Evolutionary conservation across 2,797 vertebrate species (phyloP).

Genomic region (Clarias fuscus): DNA sequence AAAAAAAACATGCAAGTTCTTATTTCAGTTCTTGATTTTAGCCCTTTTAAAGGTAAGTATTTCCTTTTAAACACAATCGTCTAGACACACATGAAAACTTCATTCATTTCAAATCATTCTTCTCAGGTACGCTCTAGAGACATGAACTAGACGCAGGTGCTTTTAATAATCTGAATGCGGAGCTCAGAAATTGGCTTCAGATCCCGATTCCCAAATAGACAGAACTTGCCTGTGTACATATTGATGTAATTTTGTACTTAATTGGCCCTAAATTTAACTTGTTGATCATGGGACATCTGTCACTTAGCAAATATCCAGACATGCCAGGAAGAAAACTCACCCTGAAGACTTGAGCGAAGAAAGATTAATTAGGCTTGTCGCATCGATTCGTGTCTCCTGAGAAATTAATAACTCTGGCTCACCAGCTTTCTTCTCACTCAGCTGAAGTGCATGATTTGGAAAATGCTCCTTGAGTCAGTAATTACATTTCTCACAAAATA

Average conservation of each 20-base stretch:
- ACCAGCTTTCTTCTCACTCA: conserved; percentile 45
- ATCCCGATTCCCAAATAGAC: background rate
- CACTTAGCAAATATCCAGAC: background rate
- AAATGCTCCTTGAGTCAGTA: conserved; percentile 38
- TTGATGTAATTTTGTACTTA: background rate
- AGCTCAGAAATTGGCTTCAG: background rate
- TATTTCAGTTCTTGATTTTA: background rate
- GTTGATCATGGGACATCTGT: background rate
- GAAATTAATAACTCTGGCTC: conserved; percentile 50
- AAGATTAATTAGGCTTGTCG: conserved; percentile 11
- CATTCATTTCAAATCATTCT: background rate
- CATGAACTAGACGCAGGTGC: background rate
- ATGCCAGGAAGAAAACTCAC: background rate
- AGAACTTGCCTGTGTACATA: background rate
- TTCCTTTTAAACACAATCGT: background rate
- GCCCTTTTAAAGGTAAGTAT: background rate
- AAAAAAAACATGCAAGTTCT: background rate
- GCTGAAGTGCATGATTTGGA: conserved; percentile 25
- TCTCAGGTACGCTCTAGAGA: background rate
- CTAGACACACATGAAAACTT: background rate
- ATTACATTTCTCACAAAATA: conserved; percentile 45
- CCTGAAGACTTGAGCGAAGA: conserved; percentile 15
- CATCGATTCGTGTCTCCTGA: conserved; percentile 33
- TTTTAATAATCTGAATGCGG: background rate
- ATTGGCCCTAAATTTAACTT: background rate